Evolutionary conservation across 2,888 invertebrate genomes (phyloP).

Genomic region (Caenorhabditis sinica): DNA sequence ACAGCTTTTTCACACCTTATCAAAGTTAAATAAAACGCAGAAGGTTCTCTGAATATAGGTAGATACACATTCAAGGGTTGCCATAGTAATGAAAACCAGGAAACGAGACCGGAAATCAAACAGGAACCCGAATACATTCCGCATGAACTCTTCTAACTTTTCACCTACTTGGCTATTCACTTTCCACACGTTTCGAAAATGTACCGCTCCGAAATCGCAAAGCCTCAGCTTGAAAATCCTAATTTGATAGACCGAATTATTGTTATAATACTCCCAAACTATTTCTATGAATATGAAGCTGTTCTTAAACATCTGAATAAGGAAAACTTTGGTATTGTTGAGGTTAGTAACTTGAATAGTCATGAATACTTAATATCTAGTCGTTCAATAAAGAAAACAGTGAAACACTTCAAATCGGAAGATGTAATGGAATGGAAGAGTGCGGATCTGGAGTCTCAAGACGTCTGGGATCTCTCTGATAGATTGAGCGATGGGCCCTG

Average conservation of each 20-base stretch:
- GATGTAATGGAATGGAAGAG: slow-evolving; percentile 69
- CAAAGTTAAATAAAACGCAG: too few species aligned
- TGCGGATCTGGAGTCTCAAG: slow-evolving; percentile 58
- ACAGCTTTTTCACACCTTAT: too few species aligned
- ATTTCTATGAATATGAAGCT: slow-evolving; percentile 63
- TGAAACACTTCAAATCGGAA: slow-evolving; percentile 57
- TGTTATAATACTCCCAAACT: slow-evolving; percentile 68
- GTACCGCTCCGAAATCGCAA: slow-evolving; percentile 67
- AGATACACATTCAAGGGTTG: not conserved
- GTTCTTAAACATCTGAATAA: slow-evolving; percentile 60
- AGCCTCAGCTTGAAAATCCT: slow-evolving; percentile 57
- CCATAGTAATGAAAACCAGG: slow-evolving; percentile 15
- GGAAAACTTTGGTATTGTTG: slow-evolving; percentile 66
- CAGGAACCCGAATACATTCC: slow-evolving; percentile 14
- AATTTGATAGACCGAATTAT: slow-evolving; percentile 59
- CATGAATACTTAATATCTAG: not conserved
- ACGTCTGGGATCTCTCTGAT: slow-evolving; percentile 59
- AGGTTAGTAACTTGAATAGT: slow-evolving; percentile 58
- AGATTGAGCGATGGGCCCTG: slow-evolving; percentile 60
- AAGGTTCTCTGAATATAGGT: not conserved
- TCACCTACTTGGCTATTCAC: too few species aligned
- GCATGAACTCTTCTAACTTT: not conserved
- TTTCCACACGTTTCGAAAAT: slow-evolving; percentile 31
- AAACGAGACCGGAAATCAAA: slow-evolving; percentile 33
- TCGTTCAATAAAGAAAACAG: slow-evolving; percentile 51